These are phyloP conservation scores for Megalops cyprinoides DNA, from an alignment of 2,797 vertebrate genomes.

Conservation along the genomic window DNA sequence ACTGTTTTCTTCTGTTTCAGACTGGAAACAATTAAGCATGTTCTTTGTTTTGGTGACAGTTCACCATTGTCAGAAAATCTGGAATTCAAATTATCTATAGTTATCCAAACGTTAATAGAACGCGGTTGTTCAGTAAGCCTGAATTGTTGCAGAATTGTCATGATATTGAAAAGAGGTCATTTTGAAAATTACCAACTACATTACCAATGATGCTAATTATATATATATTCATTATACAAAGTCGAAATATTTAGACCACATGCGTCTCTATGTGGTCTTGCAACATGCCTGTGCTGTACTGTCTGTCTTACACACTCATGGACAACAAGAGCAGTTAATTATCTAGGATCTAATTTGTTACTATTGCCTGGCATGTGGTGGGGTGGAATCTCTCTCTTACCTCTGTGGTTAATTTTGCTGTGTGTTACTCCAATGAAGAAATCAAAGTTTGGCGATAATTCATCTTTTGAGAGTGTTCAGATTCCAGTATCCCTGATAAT, in stretches of 20 bases:
- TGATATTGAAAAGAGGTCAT: neutral
- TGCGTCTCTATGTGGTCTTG: neutral
- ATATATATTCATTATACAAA: too few species aligned
- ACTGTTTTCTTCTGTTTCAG: neutral
- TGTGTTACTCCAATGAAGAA: neutral
- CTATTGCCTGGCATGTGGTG: neutral
- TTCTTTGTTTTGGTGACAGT: neutral
- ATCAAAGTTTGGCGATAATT: neutral
- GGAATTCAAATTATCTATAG: neutral
- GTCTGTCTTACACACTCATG: neutral
- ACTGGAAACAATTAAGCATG: neutral
- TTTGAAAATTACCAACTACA: neutral
- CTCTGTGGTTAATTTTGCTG: constrained; percentile 10
- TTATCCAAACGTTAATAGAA: neutral
- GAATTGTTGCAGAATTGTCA: neutral
- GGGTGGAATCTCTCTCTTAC: constrained; percentile 37
- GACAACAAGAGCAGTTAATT: neutral
- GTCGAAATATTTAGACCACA: neutral
- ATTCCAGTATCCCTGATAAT: neutral
- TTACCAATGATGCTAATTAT: neutral
- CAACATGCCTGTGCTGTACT: neutral
- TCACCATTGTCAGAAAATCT: neutral
- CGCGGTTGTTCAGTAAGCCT: neutral
- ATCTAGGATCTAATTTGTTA: neutral
- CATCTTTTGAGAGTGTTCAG: neutral